These are phyloP conservation scores for Agelastica alni DNA, from an alignment of 2,888 invertebrate genomes.

Conservation along the genomic window DNA sequence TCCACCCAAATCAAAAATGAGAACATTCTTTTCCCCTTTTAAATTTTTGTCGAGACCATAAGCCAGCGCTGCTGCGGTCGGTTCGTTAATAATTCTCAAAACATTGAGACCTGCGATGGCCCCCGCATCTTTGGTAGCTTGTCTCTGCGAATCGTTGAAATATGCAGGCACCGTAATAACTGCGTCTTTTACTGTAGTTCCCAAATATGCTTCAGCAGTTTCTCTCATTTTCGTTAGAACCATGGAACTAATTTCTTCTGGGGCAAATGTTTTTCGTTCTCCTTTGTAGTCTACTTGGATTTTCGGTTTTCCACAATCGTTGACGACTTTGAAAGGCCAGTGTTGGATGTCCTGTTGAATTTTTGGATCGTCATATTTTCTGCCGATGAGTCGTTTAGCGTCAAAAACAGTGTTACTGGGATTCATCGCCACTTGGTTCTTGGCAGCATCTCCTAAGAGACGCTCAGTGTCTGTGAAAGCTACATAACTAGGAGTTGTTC, in stretches of 20 bases:
- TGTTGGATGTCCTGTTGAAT: slow-evolving; percentile 81
- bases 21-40: slow-evolving; percentile 58
- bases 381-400: slow-evolving; percentile 78
- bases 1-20: slow-evolving; percentile 67
- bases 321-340: slow-evolving; percentile 80
- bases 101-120: slow-evolving; percentile 67
- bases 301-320: slow-evolving; percentile 68
- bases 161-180: slow-evolving; percentile 44
- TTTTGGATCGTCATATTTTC: slow-evolving; percentile 73
- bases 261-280: slow-evolving; percentile 66
- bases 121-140: slow-evolving; percentile 83
- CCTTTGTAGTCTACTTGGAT: slow-evolving; percentile 71
- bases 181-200: slow-evolving; percentile 65
- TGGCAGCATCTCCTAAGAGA: slow-evolving; percentile 71
- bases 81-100: slow-evolving; percentile 81
- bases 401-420: slow-evolving; percentile 74
- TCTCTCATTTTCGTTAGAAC: slow-evolving; percentile 57
- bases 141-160: slow-evolving; percentile 71
- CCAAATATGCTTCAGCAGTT: slow-evolving; percentile 53
- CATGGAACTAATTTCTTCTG: slow-evolving; percentile 76
- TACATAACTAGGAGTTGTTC: slow-evolving; percentile 81
- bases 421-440: slow-evolving; percentile 74
- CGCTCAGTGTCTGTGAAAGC: slow-evolving; percentile 73
- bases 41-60: slow-evolving; percentile 44
- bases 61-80: slow-evolving; percentile 51